Evolutionary conservation across 2,797 vertebrate species (phyloP), one percentile per base, ranked within the genome.

Genomic region (Momotus momota): DNA sequence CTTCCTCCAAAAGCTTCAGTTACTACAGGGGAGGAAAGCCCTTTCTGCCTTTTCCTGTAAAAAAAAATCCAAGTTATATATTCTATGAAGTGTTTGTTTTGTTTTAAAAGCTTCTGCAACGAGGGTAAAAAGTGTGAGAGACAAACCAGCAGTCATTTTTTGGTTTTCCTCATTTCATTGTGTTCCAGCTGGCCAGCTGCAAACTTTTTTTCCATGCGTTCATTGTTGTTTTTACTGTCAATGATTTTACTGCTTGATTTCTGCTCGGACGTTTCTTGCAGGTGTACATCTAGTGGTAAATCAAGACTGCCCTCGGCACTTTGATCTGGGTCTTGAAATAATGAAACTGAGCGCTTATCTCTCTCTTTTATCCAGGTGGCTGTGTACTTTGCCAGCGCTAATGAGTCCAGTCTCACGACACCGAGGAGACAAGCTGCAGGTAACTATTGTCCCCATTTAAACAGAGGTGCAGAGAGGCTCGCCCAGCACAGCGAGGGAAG

Each of bases 131-230:
- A 85, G 20, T 38, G 48, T 75, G 48, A 89, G 58, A 86, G 72
- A 31, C 55, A 90, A 66, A 4, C 0, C 77, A 78, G 64, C 0
- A 0, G n/a, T 27, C 81, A 35, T 31, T 91, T 92, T 91, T 54
- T 11, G 16, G 18, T 81, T 88, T 95, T 66, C 43, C 77, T 88
- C 72, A 62, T 89, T 94, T 81, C 91, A 83, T 62, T 90, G 66
- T 77, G 80, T 84, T 94, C 90, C 90, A 93, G 77, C 52, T 88
- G 88, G 93, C 84, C 86, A 90, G 90, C 93, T 97, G 86, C 90
- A 90, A 83, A 75, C 21, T 11, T 75, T 78, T 78, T 77, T 73
- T 62, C 9, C 35, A 0, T 90, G 70, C 88, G 46, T 90, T 86
- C 77, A 45, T 64, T 90, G 85, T 91, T 89, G 72, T 84, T 96